These are phyloP conservation scores for Pherbina coryleti DNA, from an alignment of 2,888 invertebrate genomes.

Conservation along the genomic window DNA sequence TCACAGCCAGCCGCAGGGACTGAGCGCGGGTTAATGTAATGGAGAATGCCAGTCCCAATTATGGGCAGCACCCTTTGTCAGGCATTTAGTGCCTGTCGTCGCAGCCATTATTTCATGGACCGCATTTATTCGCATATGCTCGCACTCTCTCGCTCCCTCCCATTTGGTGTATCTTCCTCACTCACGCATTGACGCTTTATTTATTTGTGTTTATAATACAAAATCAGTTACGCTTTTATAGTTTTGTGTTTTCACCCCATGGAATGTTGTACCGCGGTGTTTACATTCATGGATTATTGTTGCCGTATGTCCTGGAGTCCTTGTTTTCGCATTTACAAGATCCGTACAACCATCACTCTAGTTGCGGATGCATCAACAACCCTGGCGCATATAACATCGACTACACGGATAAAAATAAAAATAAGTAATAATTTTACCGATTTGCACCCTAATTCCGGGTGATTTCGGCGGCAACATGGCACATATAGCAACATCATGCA, in stretches of 20 bases:
- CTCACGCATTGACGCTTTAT: conserved; percentile 59
- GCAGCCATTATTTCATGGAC: conserved; percentile 61
- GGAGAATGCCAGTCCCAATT: conserved; percentile 63
- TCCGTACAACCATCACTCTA: conserved; percentile 48
- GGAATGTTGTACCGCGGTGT: conserved; percentile 55
- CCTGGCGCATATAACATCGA: conserved; percentile 31
- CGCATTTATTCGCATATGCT: conserved; percentile 50
- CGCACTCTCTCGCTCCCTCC: conserved; percentile 49
- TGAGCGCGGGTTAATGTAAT: conserved; percentile 61
- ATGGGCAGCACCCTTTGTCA: conserved; percentile 53
- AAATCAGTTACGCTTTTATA: conserved; percentile 68
- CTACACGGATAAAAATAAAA: conserved; percentile 62
- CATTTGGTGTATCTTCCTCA: conserved; percentile 9
- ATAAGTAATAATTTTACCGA: conserved; percentile 62
- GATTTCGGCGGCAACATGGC: background rate
- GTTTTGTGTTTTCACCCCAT: conserved; percentile 41
- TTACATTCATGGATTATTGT: conserved; percentile 68
- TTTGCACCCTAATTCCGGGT: conserved; percentile 62
- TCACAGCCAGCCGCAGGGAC: conserved; percentile 26
- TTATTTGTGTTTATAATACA: conserved; percentile 70
- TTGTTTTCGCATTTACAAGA: conserved; percentile 55
- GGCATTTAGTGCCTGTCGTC: conserved; percentile 59
- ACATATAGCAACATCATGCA: conserved; percentile 11
- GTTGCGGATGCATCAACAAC: conserved; percentile 6
- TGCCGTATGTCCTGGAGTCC: conserved; percentile 61